Evolutionary conservation across 2,888 invertebrate species (phyloP).

Genomic region (Thymelicus acteon): DNA sequence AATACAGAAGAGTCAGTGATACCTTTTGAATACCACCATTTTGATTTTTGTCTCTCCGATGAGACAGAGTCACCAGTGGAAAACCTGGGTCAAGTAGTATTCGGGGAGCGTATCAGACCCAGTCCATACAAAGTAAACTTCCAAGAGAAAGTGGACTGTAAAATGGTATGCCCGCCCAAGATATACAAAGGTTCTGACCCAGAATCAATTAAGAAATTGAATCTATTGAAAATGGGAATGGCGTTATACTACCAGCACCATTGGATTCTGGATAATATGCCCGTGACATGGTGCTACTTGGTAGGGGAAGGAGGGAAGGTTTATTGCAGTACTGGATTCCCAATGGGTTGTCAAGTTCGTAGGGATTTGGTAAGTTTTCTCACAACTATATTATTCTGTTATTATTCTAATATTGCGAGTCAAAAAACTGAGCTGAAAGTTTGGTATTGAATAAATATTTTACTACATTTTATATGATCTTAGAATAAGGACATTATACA

Average conservation of each 20-base stretch:
- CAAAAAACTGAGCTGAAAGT: no score
- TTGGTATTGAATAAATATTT: no score
- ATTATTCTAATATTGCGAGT: no score
- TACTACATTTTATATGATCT: no score
- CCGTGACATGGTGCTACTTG: conserved; percentile 98
- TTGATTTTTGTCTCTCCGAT: conserved; percentile 95
- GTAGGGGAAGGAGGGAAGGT: conserved; percentile 88
- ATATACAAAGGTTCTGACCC: conserved; percentile 88
- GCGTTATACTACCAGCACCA: conserved; percentile 98
- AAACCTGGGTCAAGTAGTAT: conserved; percentile 99
- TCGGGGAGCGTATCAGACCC: conserved; percentile 98
- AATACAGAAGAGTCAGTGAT: conserved; percentile 99
- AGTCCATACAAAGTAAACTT: conserved; percentile 96
- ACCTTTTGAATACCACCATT: conserved; percentile 99
- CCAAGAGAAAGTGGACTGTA: conserved; percentile 88
- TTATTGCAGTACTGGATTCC: conserved; percentile 98
- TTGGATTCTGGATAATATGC: conserved; percentile 99
- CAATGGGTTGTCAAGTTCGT: conserved; percentile 97
- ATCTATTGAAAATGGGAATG: conserved; percentile 95
- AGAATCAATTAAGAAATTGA: conserved; percentile 88
- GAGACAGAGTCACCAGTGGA: conserved; percentile 95
- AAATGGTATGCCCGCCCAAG: conserved; percentile 85
- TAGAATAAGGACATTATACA: not conserved
- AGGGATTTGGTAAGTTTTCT: conserved; percentile 72
- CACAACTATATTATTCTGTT: no score